Percentiles rank a stretch among this genome's conserved stretches.
These are phyloP conservation scores for Hyposmocoma kahamanoa DNA, from an alignment of 1,140 invertebrate genomes.

Conservation along the genomic window DNA sequence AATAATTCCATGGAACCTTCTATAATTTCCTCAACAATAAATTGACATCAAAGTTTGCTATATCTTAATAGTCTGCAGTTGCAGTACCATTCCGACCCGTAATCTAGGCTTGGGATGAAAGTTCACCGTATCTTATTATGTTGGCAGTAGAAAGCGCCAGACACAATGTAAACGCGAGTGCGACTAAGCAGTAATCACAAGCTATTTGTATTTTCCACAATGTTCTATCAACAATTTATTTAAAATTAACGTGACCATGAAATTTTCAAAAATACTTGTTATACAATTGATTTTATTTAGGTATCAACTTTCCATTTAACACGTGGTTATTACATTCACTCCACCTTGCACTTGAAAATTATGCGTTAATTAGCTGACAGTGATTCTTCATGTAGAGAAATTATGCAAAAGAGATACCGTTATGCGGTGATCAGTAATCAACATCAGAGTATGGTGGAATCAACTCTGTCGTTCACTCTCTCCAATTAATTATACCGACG, in stretches of 20 bases:
- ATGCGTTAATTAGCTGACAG: neutral
- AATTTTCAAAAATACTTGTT: too few relatives aligned
- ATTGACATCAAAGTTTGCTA: too few relatives aligned
- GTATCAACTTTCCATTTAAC: neutral
- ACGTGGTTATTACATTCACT: neutral
- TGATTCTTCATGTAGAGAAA: neutral
- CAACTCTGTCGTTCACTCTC: neutral
- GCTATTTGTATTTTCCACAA: conserved; percentile 1
- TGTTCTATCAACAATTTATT: too few relatives aligned
- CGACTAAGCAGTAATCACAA: neutral
- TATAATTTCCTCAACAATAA: too few relatives aligned
- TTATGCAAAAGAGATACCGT: conserved; percentile 17
- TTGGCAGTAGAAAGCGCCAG: neutral
- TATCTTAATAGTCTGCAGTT: too few relatives aligned
- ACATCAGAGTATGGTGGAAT: too few relatives aligned
- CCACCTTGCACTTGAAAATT: neutral
- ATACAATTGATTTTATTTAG: too few relatives aligned
- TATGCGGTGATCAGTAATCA: neutral
- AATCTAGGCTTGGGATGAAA: neutral
- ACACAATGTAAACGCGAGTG: neutral
- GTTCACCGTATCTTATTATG: conserved; percentile 1
- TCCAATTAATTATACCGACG: neutral
- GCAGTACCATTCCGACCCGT: too few relatives aligned
- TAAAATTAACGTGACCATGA: too few relatives aligned
- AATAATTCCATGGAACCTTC: too few relatives aligned